Evolutionary conservation across 2,888 invertebrate species (phyloP).

Genomic region (Lasioglossum pauxillum): DNA sequence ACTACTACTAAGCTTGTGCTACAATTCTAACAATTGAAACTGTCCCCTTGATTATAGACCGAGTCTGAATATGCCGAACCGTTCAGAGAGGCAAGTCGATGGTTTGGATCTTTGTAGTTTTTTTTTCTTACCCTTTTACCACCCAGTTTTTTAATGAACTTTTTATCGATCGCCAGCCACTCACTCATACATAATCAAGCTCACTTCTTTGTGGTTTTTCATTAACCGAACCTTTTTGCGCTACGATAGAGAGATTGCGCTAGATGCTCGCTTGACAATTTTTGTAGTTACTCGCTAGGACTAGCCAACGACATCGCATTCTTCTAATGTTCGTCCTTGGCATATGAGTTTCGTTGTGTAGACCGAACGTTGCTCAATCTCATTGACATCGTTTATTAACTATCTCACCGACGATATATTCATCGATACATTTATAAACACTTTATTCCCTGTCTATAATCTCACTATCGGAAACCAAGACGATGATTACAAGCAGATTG

Average conservation of each 20-base stretch:
- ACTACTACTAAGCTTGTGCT: slow-evolving; percentile 44
- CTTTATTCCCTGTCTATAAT: not conserved
- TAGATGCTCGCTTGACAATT: slow-evolving; percentile 82
- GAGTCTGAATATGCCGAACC: slow-evolving; percentile 85
- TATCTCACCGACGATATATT: not conserved
- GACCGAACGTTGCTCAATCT: slow-evolving; percentile 53
- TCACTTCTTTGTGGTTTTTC: slow-evolving; percentile 79
- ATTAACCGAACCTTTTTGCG: slow-evolving; percentile 80
- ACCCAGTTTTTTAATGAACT: slow-evolving; percentile 68
- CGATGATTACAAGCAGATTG: not conserved
- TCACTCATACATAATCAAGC: slow-evolving; percentile 77
- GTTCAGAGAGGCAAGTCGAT: slow-evolving; percentile 85
- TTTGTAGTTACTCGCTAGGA: slow-evolving; percentile 78
- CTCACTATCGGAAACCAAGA: not conserved
- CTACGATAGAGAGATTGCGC: slow-evolving; percentile 76
- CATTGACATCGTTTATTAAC: not conserved
- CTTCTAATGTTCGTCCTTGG: slow-evolving; percentile 59
- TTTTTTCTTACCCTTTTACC: slow-evolving; percentile 70
- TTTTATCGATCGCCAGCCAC: slow-evolving; percentile 70
- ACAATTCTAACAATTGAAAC: slow-evolving; percentile 80
- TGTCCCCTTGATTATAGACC: slow-evolving; percentile 84
- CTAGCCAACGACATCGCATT: slow-evolving; percentile 72
- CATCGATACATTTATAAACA: not conserved
- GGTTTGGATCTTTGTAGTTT: slow-evolving; percentile 84
- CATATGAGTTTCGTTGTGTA: slow-evolving; percentile 56